A percentile compares a stretch with the other conserved stretches of the same genome.
Conservation (phyloP, 2,113 vertebrate species). For the Cyprinus carpio region DNA sequence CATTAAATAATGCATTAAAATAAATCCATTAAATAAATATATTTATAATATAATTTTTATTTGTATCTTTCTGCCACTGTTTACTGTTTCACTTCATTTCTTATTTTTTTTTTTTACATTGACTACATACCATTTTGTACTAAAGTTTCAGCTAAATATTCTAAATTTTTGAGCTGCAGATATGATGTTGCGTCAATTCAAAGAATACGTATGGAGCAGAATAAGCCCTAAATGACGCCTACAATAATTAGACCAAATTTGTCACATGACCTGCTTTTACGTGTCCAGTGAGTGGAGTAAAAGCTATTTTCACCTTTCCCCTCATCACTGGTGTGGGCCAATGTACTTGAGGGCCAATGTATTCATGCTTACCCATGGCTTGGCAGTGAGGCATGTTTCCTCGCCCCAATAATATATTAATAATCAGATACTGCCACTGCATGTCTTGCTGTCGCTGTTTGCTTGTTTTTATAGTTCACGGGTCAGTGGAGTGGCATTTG, state of each 20-base stretch:
- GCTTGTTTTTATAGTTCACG: slow-evolving; percentile 72
- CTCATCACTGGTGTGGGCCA: slow-evolving; percentile 22
- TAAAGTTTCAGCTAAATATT: not conserved
- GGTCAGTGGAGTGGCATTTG: slow-evolving; percentile 74
- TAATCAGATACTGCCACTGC: slow-evolving; percentile 59
- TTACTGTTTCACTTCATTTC: too few species aligned
- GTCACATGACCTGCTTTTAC: slow-evolving; percentile 23
- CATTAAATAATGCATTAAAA: too few species aligned
- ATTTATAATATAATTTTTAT: too few species aligned
- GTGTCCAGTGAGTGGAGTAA: slow-evolving; percentile 23
- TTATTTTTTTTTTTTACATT: too few species aligned
- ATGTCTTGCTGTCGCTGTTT: slow-evolving; percentile 70
- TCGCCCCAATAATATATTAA: slow-evolving; percentile 54
- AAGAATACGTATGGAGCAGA: not conserved
- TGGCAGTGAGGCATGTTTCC: slow-evolving; percentile 47
- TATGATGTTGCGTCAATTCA: slow-evolving; percentile 17
- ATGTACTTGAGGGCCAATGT: slow-evolving; percentile 5
- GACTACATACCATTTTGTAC: not conserved
- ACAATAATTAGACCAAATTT: slow-evolving; percentile 15
- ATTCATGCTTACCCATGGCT: slow-evolving; percentile 20
- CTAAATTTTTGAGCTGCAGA: not conserved
- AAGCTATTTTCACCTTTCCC: slow-evolving; percentile 41
- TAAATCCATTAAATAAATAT: too few species aligned
- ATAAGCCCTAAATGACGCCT: not conserved
- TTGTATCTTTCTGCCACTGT: too few species aligned